Base-by-base conservation (phyloP, 2,888 invertebrate genomes). In the Eupithecia pulchellata region DNA sequence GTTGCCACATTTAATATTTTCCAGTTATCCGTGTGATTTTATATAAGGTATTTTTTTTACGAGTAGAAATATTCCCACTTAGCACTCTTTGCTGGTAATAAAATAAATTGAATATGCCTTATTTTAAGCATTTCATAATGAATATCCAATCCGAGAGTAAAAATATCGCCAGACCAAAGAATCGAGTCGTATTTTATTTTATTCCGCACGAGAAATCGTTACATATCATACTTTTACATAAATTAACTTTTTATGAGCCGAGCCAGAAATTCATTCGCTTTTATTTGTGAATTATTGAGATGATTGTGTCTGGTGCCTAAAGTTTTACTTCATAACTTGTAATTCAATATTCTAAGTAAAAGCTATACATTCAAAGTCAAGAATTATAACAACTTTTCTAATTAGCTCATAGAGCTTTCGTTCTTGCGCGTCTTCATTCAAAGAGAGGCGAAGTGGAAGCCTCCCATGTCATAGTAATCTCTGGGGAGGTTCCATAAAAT, bases 401-500 rank as follows among this genome's bases (percentile, higher is more conserved):
- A 67, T 61, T 67, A 42, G 52, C 42, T 65, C 52, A 25, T 9
- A 52, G 25, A 25, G 52, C 25, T 25, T 25, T 52, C 11, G 13
- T 11, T 52, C 11, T 52, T 52, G n/a, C 13, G 25, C 25, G 9
- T 52, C 20, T 13, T 52, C 25, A 52, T 52, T 25, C 52, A 3
- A 25, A 52, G 52, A 52, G 25, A 13, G 52, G 52, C 20, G 25
- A 52, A 52, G 52, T 52, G 11, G 25, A 52, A 52, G 20, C 52
- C 63, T 58, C 69, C 42, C 9, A 55, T 71, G 73, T 74, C 76
- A 75, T 72, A 69, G 73, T 77, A 78, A 80, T 79, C 79, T 73
- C 65, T 61, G 66, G 77, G 75, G 75, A 72, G 76, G 76, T 77
- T 79, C 78, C 81, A 83, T 85, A 81, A 87, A 86, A 85, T 85